Evolutionary conservation across 1,140 invertebrate species (phyloP).

Genomic region (Leptinotarsa undecemlineata): DNA sequence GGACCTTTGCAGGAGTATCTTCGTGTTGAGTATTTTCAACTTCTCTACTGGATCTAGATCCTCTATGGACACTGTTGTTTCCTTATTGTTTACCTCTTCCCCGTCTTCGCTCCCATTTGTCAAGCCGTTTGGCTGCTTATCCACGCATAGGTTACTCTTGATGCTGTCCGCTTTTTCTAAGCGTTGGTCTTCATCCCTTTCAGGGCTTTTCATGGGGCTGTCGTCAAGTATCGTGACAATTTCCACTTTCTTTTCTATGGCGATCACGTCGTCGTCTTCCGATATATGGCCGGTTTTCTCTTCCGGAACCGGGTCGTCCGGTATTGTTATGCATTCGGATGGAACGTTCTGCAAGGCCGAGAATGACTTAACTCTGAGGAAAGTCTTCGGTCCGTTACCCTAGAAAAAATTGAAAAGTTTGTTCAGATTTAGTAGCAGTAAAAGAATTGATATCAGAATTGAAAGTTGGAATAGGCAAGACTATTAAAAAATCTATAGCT

Average conservation of each 20-base stretch:
- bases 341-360: slow-evolving; percentile 42
- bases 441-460: too few species aligned
- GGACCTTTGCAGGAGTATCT: slow-evolving; percentile 5
- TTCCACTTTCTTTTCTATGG: slow-evolving; percentile 4
- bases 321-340: slow-evolving; percentile 50
- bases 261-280: slow-evolving; percentile 14
- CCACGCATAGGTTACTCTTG: background rate
- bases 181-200: background rate
- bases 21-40: background rate
- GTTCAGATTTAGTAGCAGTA: too few species aligned
- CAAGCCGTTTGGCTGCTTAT: background rate
- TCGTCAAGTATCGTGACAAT: background rate
- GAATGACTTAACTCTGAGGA: slow-evolving; percentile 45
- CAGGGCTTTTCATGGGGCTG: background rate
- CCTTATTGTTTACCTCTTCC: background rate
- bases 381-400: slow-evolving; percentile 12
- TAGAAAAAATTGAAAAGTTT: background rate
- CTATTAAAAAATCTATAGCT: too few species aligned
- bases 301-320: slow-evolving; percentile 41
- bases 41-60: background rate
- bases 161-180: background rate
- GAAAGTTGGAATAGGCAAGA: too few species aligned
- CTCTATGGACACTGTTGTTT: background rate
- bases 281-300: background rate
- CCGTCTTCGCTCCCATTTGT: slow-evolving; percentile 10